Base-by-base conservation (phyloP, 1,140 invertebrate genomes). In the Papilio dardanus region DNA sequence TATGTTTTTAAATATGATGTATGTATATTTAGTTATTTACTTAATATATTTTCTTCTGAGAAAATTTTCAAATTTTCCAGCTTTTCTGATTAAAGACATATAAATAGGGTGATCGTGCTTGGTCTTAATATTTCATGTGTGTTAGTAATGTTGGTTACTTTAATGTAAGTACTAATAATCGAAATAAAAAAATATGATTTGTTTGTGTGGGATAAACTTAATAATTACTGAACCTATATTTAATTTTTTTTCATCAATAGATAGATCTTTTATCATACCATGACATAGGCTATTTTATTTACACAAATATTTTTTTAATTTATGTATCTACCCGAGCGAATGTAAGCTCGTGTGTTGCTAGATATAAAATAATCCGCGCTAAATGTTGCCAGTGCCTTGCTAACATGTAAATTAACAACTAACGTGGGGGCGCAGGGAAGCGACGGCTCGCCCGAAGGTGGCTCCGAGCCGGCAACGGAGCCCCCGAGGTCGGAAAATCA, bases 381-480 rank as follows among this genome's bases (percentile, higher is more conserved):
- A 24, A 62, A 14, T 54, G 50, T 62, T 62, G 54, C 46, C n/a
- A 19, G 42, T 50, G 46, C 54, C 24, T 62, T 21, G 54, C 54
- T 71, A 30, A 71, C 21, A 69, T 24, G 19, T 42, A 37, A 7
- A 65, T 77, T 19, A 75, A 71, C 76, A 77, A 73, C 69, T 12
- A 7, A 10, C 74, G 24, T 65, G 75, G 62, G 75, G 69, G 74
- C 77, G 76, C 81, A 88, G 86, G 87, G 81, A 80, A 90, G 89
- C 84, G 89, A 90, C 84, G 84, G 88, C 69, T 89, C 88, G 16
- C 87, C 88, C 77, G 85, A 86, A 31, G 81, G 80, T 30, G 80
- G 74, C 40, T 24, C 69, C 71, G 86, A 86, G 71, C 80, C 82
- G 31, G 73, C 78, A 21, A 46, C 66, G 8, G 83, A 86, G 68